Conservation (phyloP, 2,113 vertebrate species). For the Macrotus californicus region DNA sequence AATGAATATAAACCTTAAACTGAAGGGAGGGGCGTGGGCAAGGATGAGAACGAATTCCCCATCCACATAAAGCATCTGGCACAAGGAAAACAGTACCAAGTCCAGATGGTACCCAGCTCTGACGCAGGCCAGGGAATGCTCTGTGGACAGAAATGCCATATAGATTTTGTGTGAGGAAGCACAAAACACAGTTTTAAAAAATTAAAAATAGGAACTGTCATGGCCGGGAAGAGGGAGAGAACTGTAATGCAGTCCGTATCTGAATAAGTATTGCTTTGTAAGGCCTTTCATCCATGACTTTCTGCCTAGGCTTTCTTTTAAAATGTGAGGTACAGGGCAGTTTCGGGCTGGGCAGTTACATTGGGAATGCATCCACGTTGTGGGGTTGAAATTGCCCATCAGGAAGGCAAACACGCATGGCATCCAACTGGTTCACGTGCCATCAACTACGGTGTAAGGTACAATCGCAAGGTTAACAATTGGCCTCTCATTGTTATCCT, state of each 20-base stretch:
- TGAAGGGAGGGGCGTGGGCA: neutral
- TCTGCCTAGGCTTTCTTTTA: neutral
- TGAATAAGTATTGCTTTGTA: neutral
- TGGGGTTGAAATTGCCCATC: neutral
- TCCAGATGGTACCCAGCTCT: conserved; percentile 7
- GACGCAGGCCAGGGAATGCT: neutral
- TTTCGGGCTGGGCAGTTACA: neutral
- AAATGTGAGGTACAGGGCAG: neutral
- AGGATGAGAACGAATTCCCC: neutral
- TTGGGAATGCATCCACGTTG: no score
- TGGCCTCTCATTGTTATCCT: neutral
- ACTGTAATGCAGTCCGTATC: neutral
- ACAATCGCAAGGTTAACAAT: neutral
- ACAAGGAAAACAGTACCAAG: neutral
- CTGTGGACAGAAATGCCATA: neutral
- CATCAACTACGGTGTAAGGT: no score
- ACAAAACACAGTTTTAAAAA: neutral
- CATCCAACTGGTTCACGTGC: neutral
- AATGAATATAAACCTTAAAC: neutral
- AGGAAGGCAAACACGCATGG: neutral
- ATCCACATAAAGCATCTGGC: neutral
- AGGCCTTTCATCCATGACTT: neutral
- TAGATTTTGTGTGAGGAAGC: neutral
- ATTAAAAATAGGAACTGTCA: neutral
- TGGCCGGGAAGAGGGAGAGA: neutral